Evolutionary conservation across 2,113 vertebrate species (phyloP), one percentile per base, ranked within the genome.

Genomic region (Nothoprocta pentlandii): DNA sequence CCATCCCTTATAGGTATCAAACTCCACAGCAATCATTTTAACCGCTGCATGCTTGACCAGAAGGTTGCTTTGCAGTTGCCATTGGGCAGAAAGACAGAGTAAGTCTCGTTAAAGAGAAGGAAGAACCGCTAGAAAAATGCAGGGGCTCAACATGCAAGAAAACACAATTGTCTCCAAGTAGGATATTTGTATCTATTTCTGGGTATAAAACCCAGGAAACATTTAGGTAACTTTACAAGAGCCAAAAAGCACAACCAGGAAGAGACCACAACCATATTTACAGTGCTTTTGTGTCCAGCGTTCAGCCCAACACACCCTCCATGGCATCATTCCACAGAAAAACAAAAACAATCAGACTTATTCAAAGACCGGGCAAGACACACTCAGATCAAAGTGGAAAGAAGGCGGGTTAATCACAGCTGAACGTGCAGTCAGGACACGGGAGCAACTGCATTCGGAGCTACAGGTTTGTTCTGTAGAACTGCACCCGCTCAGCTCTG

Each of bases 41-140:
- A 90, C 58, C 83, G 49, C 93, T 92, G 88, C 80, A 93, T 70
- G 73, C 62, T 85, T 32, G 66, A 53, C 36, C 80, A 86, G 10
- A 44, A 49, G 47, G 1, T 39, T 10, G 10, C 49, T 80, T 64
- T 68, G 84, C 73, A 58, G 46, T 42, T 51, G 62, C 41, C 62
- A 62, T 54, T 51, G 82, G 86, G 90, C 73, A 88, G 61, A 75
- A 78, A 19, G 44, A 26, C 62, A n/a, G 0, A 5, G 64, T 61
- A 81, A 19, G 58, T 76, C 82, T 25, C 28, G 83, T 58, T 82
- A 86, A 68, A 79, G 53, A 69, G 75, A 73, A 70, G 87, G 39
- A 88, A 30, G 64, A 83, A 71, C 53, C 41, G 25, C 51, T 12
- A 81, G 61, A 56, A 86, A 42, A 22, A 19, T 0, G 39, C 51